Evolutionary conservation across 1,140 invertebrate genomes (phyloP).

Genomic region (Drosophila biarmipes): DNA sequence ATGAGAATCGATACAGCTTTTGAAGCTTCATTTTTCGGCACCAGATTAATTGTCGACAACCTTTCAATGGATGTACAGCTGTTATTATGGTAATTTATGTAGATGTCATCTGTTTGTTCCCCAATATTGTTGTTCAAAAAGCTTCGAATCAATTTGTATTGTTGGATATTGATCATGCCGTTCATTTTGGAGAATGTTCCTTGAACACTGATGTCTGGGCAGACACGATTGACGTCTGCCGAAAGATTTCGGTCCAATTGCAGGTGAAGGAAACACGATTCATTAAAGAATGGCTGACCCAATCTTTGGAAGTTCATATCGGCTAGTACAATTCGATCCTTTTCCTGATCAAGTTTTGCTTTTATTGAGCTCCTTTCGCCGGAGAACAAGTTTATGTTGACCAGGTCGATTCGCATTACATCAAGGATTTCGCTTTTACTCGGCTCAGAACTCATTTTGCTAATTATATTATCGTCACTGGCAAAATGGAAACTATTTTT

Average conservation of each 20-base stretch:
- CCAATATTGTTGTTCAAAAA: conserved; percentile 96
- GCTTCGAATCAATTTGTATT: conserved; percentile 95
- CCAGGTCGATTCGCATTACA: conserved; percentile 90
- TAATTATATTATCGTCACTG: conserved; percentile 86
- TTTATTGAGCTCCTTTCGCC: conserved; percentile 85
- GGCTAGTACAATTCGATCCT: conserved; percentile 62
- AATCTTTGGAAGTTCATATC: conserved; percentile 84
- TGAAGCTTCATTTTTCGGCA: conserved; percentile 43
- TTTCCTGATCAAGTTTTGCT: conserved; percentile 36
- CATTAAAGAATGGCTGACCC: conserved; percentile 89
- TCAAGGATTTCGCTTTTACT: conserved; percentile 87
- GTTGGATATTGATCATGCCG: conserved; percentile 91
- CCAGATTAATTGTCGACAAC: conserved; percentile 53
- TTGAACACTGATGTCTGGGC: conserved; percentile 94
- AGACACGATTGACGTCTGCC: conserved; percentile 84
- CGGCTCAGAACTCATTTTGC: conserved; percentile 76
- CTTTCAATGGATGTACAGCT: conserved; percentile 62
- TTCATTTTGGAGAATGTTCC: conserved; percentile 94
- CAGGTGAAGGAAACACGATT: conserved; percentile 92
- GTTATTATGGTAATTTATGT: conserved; percentile 67
- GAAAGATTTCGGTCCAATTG: conserved; percentile 94
- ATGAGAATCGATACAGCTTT: conserved; percentile 89
- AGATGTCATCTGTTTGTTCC: conserved; percentile 92
- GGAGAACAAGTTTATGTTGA: conserved; percentile 93
- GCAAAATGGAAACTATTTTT: conserved; percentile 90